Percentiles rank a stretch among this genome's conserved stretches.
Evolutionary conservation across 2,797 vertebrate genomes (phyloP).

Genomic region (Cyprinella venusta): DNA sequence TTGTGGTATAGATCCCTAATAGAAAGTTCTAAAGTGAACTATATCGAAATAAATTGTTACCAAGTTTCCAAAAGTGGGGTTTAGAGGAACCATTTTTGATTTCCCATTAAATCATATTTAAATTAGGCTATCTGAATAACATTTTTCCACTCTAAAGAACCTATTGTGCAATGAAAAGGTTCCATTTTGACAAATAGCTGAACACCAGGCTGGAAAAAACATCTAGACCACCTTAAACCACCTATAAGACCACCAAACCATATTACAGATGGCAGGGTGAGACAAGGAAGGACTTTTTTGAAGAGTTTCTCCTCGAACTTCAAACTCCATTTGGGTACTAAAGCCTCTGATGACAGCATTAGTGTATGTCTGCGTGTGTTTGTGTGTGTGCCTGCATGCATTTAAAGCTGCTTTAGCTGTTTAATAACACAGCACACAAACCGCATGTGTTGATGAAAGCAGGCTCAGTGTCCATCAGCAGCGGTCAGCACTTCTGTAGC

Average conservation of each 20-base stretch:
- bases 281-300: not conserved
- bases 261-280: not conserved
- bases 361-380: slow-evolving; percentile 32
- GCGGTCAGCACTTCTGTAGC: slow-evolving; percentile 53
- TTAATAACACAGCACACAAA: slow-evolving; percentile 34
- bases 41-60: too few relatives aligned
- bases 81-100: not conserved
- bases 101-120: not conserved
- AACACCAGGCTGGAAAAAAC: not conserved
- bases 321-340: slow-evolving; percentile 23
- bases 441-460: slow-evolving; percentile 33
- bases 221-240: slow-evolving; percentile 1
- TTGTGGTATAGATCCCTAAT: too few relatives aligned
- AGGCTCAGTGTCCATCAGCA: slow-evolving; percentile 40
- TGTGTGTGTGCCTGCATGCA: not conserved
- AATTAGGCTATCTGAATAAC: not conserved
- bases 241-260: slow-evolving; percentile 9
- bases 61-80: too few relatives aligned
- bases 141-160: not conserved
- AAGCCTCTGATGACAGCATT: slow-evolving; percentile 34
- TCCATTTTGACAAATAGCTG: not conserved
- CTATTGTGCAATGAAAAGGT: not conserved
- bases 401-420: slow-evolving; percentile 51
- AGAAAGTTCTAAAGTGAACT: too few relatives aligned
- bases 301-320: slow-evolving; percentile 19